Evolutionary conservation across 2,113 vertebrate genomes (phyloP).

Genomic region (Neofelis nebulosa): DNA sequence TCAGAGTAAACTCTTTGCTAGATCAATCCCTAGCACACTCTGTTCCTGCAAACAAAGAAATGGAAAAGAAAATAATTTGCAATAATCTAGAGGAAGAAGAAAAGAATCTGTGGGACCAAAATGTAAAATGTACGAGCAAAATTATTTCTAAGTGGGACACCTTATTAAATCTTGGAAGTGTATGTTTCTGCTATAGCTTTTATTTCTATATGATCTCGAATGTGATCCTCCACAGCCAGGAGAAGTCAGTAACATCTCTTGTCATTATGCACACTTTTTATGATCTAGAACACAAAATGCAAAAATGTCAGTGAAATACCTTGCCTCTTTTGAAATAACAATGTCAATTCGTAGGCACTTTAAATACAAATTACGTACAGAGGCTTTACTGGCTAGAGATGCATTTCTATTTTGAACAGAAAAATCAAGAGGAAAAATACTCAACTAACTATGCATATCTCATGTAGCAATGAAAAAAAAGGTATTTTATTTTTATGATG

Average conservation of each 20-base stretch:
- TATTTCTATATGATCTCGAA: neutral
- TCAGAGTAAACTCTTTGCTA: neutral
- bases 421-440: neutral
- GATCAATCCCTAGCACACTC: neutral
- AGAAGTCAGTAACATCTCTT: slow-evolving; percentile 37
- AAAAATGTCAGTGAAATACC: neutral
- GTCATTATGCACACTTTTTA: neutral
- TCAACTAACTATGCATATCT: neutral
- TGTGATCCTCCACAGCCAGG: neutral
- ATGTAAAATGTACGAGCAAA: neutral
- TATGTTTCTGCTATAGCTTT: neutral
- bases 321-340: neutral
- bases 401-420: neutral
- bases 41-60: neutral
- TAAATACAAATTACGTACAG: neutral
- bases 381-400: neutral
- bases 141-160: neutral
- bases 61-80: neutral
- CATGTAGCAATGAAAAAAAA: neutral
- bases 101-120: neutral
- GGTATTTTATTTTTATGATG: neutral
- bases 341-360: neutral
- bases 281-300: neutral
- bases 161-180: neutral
- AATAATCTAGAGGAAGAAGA: neutral